These are phyloP conservation scores for Heliothis peltigera DNA, from an alignment of 2,888 invertebrate genomes.

Conservation along the genomic window DNA sequence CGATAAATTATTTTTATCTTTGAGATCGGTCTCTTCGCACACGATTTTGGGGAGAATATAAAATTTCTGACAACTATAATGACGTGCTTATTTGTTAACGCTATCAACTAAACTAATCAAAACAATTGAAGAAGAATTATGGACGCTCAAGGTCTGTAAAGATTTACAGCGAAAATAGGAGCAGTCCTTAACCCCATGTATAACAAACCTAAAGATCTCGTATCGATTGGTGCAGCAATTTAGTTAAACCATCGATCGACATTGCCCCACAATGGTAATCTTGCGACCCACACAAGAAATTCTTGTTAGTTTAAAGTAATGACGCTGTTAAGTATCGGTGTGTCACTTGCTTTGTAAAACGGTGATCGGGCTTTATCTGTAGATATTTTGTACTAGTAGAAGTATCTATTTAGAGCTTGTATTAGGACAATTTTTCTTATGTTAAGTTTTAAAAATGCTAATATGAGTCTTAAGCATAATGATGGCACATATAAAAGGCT, in stretches of 20 bases:
- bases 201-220: conserved; percentile 19
- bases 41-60: too few relatives aligned
- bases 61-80: too few relatives aligned
- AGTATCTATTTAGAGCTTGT: neutral
- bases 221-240: conserved; percentile 38
- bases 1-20: too few relatives aligned
- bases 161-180: neutral
- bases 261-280: conserved; percentile 39
- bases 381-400: neutral
- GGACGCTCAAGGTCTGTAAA: neutral
- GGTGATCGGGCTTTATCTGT: conserved; percentile 2
- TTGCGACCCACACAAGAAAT: conserved; percentile 43
- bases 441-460: too few relatives aligned
- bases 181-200: conserved; percentile 5
- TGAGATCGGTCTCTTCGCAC: too few relatives aligned
- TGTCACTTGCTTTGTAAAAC: conserved; percentile 46
- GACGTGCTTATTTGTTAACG: too few relatives aligned
- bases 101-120: too few relatives aligned
- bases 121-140: neutral
- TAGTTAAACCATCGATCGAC: conserved; percentile 50
- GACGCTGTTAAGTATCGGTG: conserved; percentile 28
- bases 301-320: conserved; percentile 50
- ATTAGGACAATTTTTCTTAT: too few relatives aligned
- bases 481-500: too few relatives aligned
- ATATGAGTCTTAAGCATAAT: too few relatives aligned